Conservation (phyloP, 2,888 invertebrate species). For the Sinhomidia bicolor region DNA sequence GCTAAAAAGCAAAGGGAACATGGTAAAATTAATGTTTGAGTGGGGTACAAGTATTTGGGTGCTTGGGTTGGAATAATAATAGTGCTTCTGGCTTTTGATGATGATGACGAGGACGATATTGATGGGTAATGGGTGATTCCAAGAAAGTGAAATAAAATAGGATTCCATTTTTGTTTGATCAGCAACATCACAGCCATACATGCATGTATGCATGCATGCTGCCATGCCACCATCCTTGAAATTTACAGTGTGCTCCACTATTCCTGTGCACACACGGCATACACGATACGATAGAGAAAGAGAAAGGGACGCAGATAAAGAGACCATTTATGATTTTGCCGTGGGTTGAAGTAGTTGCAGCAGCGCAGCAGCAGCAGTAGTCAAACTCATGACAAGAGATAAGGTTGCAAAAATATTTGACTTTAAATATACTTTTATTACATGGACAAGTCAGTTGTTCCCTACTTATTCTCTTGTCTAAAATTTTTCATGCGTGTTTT, state of each 20-base stretch:
- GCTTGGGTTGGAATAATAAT: background rate
- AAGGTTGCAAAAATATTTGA: conserved; percentile 3
- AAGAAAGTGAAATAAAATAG: conserved; percentile 24
- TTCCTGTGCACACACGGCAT: background rate
- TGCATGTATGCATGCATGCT: background rate
- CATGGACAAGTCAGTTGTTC: background rate
- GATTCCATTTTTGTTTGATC: conserved; percentile 28
- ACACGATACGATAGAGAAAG: no score
- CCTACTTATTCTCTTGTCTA: background rate
- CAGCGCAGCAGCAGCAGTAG: no score
- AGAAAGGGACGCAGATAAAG: background rate
- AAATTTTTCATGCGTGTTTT: background rate
- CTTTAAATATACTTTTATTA: background rate
- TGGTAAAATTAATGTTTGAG: background rate
- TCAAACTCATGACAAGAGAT: background rate
- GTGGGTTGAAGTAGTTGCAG: background rate
- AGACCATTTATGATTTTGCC: background rate
- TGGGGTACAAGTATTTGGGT: background rate
- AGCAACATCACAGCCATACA: background rate
- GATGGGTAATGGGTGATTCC: conserved; percentile 6
- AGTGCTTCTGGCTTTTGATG: background rate
- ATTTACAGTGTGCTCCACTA: no score
- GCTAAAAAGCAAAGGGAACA: background rate
- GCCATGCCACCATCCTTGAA: background rate
- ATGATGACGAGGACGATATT: background rate